phyloP scores from a whole-genome alignment of 2,888 invertebrate genomes.

The Cheilosia grossa region DNA sequence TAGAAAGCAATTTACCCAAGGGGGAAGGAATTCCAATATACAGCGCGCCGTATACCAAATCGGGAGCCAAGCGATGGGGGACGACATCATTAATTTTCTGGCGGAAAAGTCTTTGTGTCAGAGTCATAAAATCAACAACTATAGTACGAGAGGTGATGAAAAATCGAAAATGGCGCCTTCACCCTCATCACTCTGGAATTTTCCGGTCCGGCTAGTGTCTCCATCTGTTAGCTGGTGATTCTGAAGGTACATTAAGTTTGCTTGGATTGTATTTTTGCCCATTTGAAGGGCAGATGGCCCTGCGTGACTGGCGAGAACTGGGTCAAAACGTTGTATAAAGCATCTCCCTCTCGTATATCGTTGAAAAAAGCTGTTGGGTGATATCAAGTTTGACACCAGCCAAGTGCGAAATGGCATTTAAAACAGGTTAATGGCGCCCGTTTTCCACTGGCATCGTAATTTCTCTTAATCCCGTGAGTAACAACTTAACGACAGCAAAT shows the following conservation, averaged over 20 bases:
- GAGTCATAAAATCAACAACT: constrained; percentile 50
- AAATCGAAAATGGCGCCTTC: constrained; percentile 36
- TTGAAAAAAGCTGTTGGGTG: background rate
- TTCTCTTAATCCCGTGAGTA: constrained; percentile 4
- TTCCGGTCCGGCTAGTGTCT: constrained; percentile 19
- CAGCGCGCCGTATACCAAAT: background rate
- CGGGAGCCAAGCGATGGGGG: constrained; percentile 1
- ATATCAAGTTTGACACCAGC: constrained; percentile 29
- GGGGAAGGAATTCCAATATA: constrained; percentile 28
- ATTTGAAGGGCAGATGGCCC: background rate
- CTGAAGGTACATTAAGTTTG: constrained; percentile 28
- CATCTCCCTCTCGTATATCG: background rate
- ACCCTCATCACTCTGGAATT: background rate
- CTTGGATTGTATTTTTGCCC: background rate
- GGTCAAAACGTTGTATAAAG: constrained; percentile 1
- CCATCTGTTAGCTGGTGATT: constrained; percentile 26
- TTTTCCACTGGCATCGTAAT: constrained; percentile 29
- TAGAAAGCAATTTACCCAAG: constrained; percentile 65
- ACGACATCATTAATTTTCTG: constrained; percentile 53
- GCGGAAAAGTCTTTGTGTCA: constrained; percentile 29
- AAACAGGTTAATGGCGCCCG: constrained; percentile 52
- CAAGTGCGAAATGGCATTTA: constrained; percentile 34
- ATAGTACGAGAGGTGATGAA: constrained; percentile 35
- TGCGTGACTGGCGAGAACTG: constrained; percentile 21
- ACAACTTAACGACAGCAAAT: constrained; percentile 27